Evolutionary conservation across 2,113 vertebrate species (phyloP), one percentile per base, ranked within the genome.

Genomic region (Alectura lathami): DNA sequence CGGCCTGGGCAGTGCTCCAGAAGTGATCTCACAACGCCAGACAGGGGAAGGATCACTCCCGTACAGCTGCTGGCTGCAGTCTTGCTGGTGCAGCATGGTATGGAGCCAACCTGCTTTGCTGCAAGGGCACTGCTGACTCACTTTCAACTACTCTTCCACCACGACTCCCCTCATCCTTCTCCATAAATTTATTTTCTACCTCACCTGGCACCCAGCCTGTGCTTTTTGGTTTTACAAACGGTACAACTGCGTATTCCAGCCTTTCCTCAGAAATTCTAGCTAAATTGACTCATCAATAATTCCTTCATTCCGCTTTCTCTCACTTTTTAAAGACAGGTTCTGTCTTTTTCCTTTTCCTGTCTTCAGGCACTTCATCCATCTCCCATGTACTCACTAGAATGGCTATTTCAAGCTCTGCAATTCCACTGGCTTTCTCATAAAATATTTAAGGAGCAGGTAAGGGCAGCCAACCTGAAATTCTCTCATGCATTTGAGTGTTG

Each of bases 81-180:
- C 16, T 24, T 68, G 30, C 40, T 81, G 30, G 24, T 51, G n/a
- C 63, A 76, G 48, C 24, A 53, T 26, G 10, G 11, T 36, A 16
- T n/a, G 21, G 30, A 5, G 30, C n/a, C 34, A 67, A 42, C 9
- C 20, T 60, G 21, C 51, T 54, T 60, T 59, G 32, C 38, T 32
- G 9, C 13, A n/a, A 22, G 30, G 23, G 8, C 38, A 66, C 23
- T 60, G 7, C 45, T 32, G n/a, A 45, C 23, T 43, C 57, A n/a
- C 1, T 1, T 83, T n/a, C 42, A 30, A 9, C 10, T 56, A 16
- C 29, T 18, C 43, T 75, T 7, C 51, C n/a, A 26, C 9, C 45
- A 56, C 11, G 3, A 51, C 3, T 3, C 9, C 13, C 26, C 29
- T 56, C 0, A 0, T 40, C 24, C 45, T 47, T 80, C 38, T 22